Base-by-base conservation (phyloP, 2,797 vertebrate species). In the Parotocinclus haroldoi region DNA sequence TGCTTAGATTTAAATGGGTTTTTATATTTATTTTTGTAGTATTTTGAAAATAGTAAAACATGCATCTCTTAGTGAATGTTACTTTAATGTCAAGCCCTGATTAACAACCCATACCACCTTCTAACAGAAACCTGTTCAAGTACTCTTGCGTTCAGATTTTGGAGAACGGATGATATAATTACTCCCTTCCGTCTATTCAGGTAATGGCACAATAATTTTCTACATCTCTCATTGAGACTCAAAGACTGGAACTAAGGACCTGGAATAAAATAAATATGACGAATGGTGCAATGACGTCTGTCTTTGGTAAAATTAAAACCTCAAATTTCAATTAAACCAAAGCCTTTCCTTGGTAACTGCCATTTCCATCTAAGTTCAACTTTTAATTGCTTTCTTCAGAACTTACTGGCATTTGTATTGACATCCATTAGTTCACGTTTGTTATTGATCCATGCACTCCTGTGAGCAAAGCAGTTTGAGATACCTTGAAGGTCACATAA, bases 81-180 rank as follows among this genome's bases (percentile, higher is more conserved):
- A 27, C 27, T 5, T 27, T 27, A 27, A 27, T 27, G 27, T 5
- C 27, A 27, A 27, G 27, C 27, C 27, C 27, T 27, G 27, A 27
- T 27, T 27, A 27, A 5, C 27, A 27, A 27, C 27, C 5, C 27
- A 27, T 5, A 27, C 2, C 27, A 27, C 27, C 5, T 27, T 58
- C 44, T 42, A 9, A 42, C 8, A 42, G 8, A 42, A 42, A 40
- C 63, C 53, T 57, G 18, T 14, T 52, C 13, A 40, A 60, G 63
- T 63, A 17, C 50, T 51, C 62, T 66, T 13, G 48, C 54, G 66
- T 71, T 77, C 54, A 62, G 5, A 60, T 75, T 74, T 74, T 18
- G 49, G 63, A 49, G 64, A 76, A 79, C 69, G 63, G 66, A 76
- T 68, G 67, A 61, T 74, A 69, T 65, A 70, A 76, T 78, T 71